A percentile compares a stretch with the other conserved stretches of the same genome.
These are phyloP conservation scores for Folsomia candida DNA, from an alignment of 2,888 invertebrate genomes.

Conservation along the genomic window DNA sequence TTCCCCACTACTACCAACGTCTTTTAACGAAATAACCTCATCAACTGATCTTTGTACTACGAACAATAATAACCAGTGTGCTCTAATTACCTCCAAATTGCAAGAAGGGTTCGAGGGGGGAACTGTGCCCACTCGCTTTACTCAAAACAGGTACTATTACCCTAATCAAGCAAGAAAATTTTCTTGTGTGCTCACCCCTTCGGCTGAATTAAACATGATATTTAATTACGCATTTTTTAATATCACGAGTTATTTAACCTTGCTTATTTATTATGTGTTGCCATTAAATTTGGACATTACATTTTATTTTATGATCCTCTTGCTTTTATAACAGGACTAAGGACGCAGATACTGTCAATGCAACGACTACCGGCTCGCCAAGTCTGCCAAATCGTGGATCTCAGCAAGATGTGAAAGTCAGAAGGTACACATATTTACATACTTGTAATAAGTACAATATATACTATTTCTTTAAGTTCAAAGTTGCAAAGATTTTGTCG, in stretches of 20 bases:
- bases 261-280: too few species aligned
- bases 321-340: background rate
- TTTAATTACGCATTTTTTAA: too few species aligned
- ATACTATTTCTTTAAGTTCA: background rate
- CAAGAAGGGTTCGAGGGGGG: background rate
- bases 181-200: too few species aligned
- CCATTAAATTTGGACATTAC: background rate
- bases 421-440: background rate
- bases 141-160: constrained; percentile 2
- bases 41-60: constrained; percentile 9
- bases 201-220: too few species aligned
- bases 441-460: background rate
- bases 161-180: too few species aligned
- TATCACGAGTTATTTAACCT: too few species aligned
- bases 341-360: background rate
- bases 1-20: constrained; percentile 7
- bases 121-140: constrained; percentile 2
- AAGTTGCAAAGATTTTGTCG: too few species aligned
- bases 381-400: constrained; percentile 10
- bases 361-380: background rate
- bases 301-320: too few species aligned
- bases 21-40: constrained; percentile 18
- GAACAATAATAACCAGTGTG: constrained; percentile 6
- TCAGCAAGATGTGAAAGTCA: constrained; percentile 10
- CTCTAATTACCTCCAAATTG: background rate